These are phyloP conservation scores for Lytechinus variegatus DNA, from an alignment of 35 echinoderm and acorn worm genomes.

Conservation along the genomic window DNA sequence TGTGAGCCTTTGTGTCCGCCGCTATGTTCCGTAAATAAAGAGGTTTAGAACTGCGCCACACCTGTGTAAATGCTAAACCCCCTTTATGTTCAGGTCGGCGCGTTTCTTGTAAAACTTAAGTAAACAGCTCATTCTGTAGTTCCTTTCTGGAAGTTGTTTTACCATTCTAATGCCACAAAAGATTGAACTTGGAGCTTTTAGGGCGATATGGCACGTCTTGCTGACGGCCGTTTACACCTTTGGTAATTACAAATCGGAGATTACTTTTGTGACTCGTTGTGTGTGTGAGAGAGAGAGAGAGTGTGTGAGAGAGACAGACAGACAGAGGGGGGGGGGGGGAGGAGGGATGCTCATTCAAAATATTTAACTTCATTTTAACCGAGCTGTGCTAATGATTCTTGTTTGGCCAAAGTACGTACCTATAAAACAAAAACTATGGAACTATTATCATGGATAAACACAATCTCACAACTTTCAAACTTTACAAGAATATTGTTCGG, in stretches of 20 bases:
- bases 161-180: conserved; percentile 29
- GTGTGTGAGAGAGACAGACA: background rate
- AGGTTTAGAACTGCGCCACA: conserved; percentile 25
- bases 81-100: conserved; percentile 35
- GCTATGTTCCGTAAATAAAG: conserved; percentile 33
- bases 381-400: background rate
- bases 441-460: too few relatives aligned
- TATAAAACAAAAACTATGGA: background rate
- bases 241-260: background rate
- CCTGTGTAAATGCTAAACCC: conserved; percentile 39
- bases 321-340: too few relatives aligned
- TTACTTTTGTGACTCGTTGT: background rate
- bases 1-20: conserved; percentile 22
- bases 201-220: background rate
- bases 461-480: too few relatives aligned
- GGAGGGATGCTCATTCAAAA: background rate
- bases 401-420: background rate
- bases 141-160: conserved; percentile 40
- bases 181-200: conserved; percentile 2
- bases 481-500: too few relatives aligned
- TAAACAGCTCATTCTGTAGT: conserved; percentile 31
- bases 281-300: background rate
- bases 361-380: background rate
- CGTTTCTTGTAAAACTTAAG: conserved; percentile 40
- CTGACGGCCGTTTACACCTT: background rate